Percentiles rank a stretch among this genome's conserved stretches.
phyloP scores from a whole-genome alignment of 2,113 vertebrate species.

The Cottus gobio region DNA sequence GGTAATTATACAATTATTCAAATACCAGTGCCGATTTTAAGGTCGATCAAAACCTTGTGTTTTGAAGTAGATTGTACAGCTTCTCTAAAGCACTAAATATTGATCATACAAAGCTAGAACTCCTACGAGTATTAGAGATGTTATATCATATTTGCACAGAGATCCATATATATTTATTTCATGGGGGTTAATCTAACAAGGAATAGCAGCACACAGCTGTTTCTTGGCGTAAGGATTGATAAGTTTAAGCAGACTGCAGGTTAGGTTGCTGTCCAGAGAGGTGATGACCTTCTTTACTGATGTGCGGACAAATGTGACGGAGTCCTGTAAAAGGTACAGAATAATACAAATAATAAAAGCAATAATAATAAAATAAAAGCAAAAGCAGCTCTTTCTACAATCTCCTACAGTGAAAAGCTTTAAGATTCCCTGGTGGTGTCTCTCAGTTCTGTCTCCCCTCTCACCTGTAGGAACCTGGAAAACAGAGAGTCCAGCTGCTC shows the following conservation, averaged over 20 bases:
- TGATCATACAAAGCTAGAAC: not conserved
- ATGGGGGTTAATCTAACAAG: not conserved
- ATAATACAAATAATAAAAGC: too few relatives aligned
- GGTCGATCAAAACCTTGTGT: not conserved
- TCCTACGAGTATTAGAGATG: not conserved
- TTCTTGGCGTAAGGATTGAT: conserved; percentile 85
- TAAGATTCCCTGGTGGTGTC: not conserved
- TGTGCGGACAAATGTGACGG: conserved; percentile 84
- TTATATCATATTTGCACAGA: not conserved
- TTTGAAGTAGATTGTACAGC: not conserved
- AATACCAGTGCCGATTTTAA: not conserved
- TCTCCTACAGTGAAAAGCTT: not conserved
- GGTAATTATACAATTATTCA: too few relatives aligned
- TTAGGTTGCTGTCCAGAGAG: conserved; percentile 90
- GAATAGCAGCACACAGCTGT: conserved; percentile 76
- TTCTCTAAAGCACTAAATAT: not conserved
- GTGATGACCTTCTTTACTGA: conserved; percentile 88
- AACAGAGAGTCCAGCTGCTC: conserved; percentile 85
- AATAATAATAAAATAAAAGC: too few relatives aligned
- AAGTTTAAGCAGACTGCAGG: conserved; percentile 88
- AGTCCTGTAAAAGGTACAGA: conserved; percentile 79
- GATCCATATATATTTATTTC: not conserved
- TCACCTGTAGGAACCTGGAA: conserved; percentile 87
- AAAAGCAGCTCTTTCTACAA: not conserved
- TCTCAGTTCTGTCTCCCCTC: not conserved